A percentile compares a stretch with the other conserved stretches of the same genome.
phyloP scores from a whole-genome alignment of 2,888 invertebrate genomes.

The Tryphoninae sp. region DNA sequence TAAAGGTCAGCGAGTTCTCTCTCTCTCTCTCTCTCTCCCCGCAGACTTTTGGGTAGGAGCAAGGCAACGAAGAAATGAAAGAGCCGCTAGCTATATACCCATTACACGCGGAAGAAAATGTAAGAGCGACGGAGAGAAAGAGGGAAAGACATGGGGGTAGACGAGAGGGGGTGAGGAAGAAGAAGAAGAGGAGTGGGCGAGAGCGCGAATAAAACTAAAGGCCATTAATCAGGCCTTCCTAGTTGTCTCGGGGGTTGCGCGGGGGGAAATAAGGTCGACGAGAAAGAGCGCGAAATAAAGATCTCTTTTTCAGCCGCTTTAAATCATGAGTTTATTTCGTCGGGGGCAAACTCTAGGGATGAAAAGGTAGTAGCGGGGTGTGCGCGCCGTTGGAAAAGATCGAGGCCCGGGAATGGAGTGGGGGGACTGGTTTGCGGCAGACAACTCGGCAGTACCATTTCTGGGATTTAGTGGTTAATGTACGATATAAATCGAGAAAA shows the following conservation, averaged over 20 bases:
- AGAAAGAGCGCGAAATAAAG: constrained; percentile 73
- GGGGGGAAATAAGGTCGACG: constrained; percentile 70
- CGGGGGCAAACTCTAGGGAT: constrained; percentile 56
- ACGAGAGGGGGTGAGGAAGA: constrained; percentile 20
- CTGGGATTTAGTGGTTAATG: constrained; percentile 54
- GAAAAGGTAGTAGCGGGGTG: constrained; percentile 41
- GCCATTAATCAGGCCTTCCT: constrained; percentile 78
- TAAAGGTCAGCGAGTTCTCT: constrained; percentile 74
- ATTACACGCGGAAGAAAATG: constrained; percentile 33
- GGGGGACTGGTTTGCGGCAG: constrained; percentile 16
- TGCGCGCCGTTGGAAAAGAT: background rate
- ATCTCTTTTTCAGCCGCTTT: constrained; percentile 75
- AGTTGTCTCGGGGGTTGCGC: constrained; percentile 68
- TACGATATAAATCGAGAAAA: constrained; percentile 46
- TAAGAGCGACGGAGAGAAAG: constrained; percentile 1
- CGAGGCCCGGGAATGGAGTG: background rate
- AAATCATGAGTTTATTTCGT: constrained; percentile 79
- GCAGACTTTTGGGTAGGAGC: constrained; percentile 22
- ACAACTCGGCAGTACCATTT: constrained; percentile 38
- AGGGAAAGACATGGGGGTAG: background rate
- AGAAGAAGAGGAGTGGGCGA: constrained; percentile 41
- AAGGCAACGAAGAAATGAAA: constrained; percentile 55
- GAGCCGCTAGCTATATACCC: constrained; percentile 35
- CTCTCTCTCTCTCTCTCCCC: constrained; percentile 11
- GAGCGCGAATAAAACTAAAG: constrained; percentile 77